Base-by-base conservation (phyloP, 2,888 invertebrate species). In the Resseliella maxima region DNA sequence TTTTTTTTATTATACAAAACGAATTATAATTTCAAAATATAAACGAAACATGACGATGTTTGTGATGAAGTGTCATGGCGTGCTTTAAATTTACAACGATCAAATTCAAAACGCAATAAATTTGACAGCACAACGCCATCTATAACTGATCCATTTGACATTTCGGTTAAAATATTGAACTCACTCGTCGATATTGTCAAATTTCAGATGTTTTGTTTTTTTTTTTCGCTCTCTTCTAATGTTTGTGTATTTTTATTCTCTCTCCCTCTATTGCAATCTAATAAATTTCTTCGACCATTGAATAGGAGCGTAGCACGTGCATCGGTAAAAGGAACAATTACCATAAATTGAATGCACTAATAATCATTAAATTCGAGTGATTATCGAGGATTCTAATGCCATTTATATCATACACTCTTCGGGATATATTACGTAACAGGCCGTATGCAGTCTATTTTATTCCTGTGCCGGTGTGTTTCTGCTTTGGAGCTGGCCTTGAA, bases 51-150 rank as follows among this genome's bases (percentile, higher is more conserved):
- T 83, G 36, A 38, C 41, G 72, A 12, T 8, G 72, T 72, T 72
- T 72, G 83, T 83, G 38, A 38, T 83, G 83, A 83, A 83, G 83
- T 83, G 83, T 83, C 83, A 83, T 83, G 83, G 83, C 83, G 83
- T 83, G 12, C 83, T 15, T 18, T 6, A n/a, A 83, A 83, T 10
- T 36, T 83, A 83, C n/a, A 38, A 83, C 83, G 83, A 38, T 83
- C 38, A 83, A 83, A 83, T 83, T 83, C 24, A 83, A 83, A 83
- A 83, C 24, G 83, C 27, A 72, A 31, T 31, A 72, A 2, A 38
- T 21, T 38, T 83, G 38, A 38, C 83, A 83, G 5, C 6, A 8
- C 41, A 38, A 38, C 83, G 83, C 21, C 83, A n/a, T 83, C 83
- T 83, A 38, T 15, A 27, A 72, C 31, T 83, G 83, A 24, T 36